Evolutionary conservation across 2,888 invertebrate genomes (phyloP), one percentile per base, ranked within the genome.

Genomic region (Idaea aversata): DNA sequence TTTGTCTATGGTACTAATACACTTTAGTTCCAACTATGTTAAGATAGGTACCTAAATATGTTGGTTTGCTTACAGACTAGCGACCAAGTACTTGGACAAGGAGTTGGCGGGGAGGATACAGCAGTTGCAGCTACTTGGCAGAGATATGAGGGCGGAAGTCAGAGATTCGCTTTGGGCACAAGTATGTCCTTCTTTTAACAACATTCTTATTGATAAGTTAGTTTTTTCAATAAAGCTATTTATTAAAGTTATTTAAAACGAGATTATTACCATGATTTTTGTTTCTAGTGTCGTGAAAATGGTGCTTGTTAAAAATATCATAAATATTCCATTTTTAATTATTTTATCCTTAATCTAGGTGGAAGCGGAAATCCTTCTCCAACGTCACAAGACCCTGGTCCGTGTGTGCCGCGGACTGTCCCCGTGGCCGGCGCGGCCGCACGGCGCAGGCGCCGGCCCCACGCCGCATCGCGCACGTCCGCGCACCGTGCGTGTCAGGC

Each of bases 31-130:
- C 25, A 25, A 25, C 3, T 25, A 25, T 25, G 25, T 2, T 25
- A 25, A 25, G 25, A 25, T 25, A 25, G 25, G 25, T 25, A 25
- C 25, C 25, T 25, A 25, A 25, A 25, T 25, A 25, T 25, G 25
- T 25, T 68, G 25, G 61, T 63, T 38, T 60, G 13, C 68, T 81
- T 80, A 6, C 84, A 93, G 97, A 77, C 90, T 97, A 72, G 97
- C 97, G 10, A 97, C 97, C 13, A 97, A 97, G 81, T 97, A 97
- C 84, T 88, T 97, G 73, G 97, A 98, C 85, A 97, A 97, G 83
- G 97, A 97, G 84, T 86, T 97, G 67, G 97, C 97, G 47, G 95
- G 95, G 64, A 94, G 97, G 78, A 97, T 97, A 87, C 97, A 97
- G 82, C 97, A 97, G 88, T 93, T 97, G 72, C 97, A 97, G 84